Base-by-base conservation (phyloP, 2,797 vertebrate genomes). In the Percopsis omiscomaycus region DNA sequence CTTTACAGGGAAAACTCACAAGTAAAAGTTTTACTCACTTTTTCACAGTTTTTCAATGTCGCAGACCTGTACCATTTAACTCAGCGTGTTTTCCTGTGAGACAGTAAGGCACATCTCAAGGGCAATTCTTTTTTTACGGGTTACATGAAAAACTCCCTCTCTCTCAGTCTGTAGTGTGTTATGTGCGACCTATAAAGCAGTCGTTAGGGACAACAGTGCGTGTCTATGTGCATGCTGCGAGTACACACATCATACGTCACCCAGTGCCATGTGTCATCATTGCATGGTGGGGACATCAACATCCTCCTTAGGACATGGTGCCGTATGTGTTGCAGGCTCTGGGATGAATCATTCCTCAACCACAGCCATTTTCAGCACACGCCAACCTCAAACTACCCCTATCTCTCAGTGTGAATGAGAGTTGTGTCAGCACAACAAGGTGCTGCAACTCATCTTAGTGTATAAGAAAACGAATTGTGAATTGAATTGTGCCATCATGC, bases 171-270 rank as follows among this genome's bases (percentile, higher is more conserved):
- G 56, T 73, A 49, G 59, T 61, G 55, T 46, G 10, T 64, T 45
- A 13, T 74, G 72, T 72, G 83, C 83, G 86, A 83, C 84, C 81
- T 80, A 88, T 88, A 84, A 87, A 85, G 80, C 81, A 82, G 71
- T 81, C 67, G 69, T 59, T 65, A 67, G 71, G 67, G 79, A 69
- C 69, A 70, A 44, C 51, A 13, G 55, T 52, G 45, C 29, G 59
- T 0, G 55, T 75, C 77, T 63, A 44, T 82, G 78, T 77, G 75
- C 81, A 82, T 66, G 68, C 77, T 74, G 78, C 80, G 83, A 74
- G 74, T 83, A 83, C 78, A 83, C 84, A 79, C 74, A 76, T 86
- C 86, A 81, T 88, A 84, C 81, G 84, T 88, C 84, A 87, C 72
- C 9, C 32, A 42, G 55, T 73, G 56, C 74, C 66, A 66, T 62